Evolutionary conservation across 2,113 vertebrate species (phyloP).

Genomic region (Morone chrysops): DNA sequence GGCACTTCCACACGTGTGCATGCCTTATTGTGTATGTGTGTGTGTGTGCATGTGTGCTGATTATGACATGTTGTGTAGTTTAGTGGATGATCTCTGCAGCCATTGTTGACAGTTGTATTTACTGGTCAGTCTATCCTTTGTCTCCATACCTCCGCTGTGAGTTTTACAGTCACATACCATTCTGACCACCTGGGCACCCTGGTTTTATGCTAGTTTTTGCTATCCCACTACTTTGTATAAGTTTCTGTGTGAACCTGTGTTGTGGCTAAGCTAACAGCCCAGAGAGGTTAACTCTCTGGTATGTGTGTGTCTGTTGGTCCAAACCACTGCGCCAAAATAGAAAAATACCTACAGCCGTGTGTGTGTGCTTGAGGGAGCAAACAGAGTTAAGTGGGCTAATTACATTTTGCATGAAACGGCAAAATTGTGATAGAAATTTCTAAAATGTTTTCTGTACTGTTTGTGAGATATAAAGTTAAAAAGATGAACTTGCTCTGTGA

Average conservation of each 20-base stretch:
- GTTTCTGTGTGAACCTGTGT: too few relatives aligned
- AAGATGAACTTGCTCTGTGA: not conserved
- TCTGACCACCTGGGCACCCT: too few relatives aligned
- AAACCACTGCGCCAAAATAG: too few relatives aligned
- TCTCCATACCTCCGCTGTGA: not conserved
- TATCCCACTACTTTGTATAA: too few relatives aligned
- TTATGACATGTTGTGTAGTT: constrained; percentile 12
- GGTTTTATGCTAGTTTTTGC: too few relatives aligned
- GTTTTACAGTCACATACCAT: not conserved
- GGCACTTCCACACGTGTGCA: constrained; percentile 40
- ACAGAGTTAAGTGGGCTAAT: too few relatives aligned
- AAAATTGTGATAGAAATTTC: not conserved
- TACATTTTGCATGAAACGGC: not conserved
- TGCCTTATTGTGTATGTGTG: not conserved
- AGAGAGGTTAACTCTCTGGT: too few relatives aligned
- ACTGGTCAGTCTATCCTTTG: constrained; percentile 16
- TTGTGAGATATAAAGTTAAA: not conserved
- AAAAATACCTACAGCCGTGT: too few relatives aligned
- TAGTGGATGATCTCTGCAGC: constrained; percentile 19
- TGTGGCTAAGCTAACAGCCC: too few relatives aligned
- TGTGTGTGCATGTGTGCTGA: not conserved
- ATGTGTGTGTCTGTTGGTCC: too few relatives aligned
- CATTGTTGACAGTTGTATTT: constrained; percentile 18
- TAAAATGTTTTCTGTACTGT: not conserved
- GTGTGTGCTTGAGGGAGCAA: too few relatives aligned